These are phyloP conservation scores for Anthopleura xanthogrammica DNA, from an alignment of 92 coral and sea anemone species.

Conservation along the genomic window DNA sequence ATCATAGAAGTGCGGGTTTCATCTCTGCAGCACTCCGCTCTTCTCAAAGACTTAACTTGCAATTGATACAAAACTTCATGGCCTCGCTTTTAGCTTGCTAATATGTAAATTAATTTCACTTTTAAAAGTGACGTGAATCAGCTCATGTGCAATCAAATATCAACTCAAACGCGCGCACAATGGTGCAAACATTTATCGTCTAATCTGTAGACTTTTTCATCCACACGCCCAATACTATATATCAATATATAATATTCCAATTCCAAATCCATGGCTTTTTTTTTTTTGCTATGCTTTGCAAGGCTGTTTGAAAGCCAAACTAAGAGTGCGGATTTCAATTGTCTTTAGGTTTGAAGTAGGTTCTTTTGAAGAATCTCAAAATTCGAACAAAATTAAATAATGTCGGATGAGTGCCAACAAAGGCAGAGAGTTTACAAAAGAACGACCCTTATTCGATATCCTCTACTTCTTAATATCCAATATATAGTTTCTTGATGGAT, in stretches of 20 bases:
- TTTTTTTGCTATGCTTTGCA: not conserved
- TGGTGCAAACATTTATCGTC: not conserved
- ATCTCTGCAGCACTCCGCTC: too few species aligned
- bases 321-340: not conserved
- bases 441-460: not conserved
- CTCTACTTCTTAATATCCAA: not conserved
- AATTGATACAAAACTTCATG: too few species aligned
- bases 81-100: too few species aligned
- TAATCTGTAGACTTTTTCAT: not conserved
- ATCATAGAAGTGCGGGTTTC: too few species aligned
- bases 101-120: too few species aligned
- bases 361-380: not conserved
- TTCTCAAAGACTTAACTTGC: too few species aligned
- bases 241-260: not conserved
- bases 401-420: not conserved
- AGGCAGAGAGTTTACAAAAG: not conserved
- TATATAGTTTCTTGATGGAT: not conserved
- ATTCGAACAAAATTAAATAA: not conserved
- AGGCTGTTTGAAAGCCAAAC: not conserved
- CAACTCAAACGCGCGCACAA: not conserved
- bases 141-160: not conserved
- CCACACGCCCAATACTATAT: not conserved
- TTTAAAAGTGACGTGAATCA: not conserved
- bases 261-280: not conserved
- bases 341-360: not conserved